A percentile compares a stretch with the other conserved stretches of the same genome.
Conservation (phyloP, 35 echinoderm and acorn worm genomes). For the Apostichopus californicus region DNA sequence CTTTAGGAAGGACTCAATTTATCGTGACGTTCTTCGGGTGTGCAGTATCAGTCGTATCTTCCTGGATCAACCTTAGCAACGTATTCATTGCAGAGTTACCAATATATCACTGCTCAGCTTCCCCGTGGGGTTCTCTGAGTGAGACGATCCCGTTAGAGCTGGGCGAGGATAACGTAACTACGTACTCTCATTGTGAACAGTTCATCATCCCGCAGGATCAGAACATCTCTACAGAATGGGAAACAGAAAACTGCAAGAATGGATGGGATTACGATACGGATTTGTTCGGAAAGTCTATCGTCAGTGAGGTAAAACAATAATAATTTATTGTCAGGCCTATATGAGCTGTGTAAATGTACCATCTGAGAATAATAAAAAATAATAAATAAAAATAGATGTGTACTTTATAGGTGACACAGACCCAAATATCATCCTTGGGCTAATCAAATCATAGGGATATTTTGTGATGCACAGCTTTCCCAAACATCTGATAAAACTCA, state of each 20-base stretch:
- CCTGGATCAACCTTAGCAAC: constrained; percentile 23
- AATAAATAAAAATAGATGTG: too few relatives aligned
- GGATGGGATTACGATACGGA: constrained; percentile 16
- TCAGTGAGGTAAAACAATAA: neutral
- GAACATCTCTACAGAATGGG: neutral
- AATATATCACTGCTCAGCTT: neutral
- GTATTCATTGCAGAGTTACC: constrained; percentile 18
- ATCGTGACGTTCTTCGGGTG: neutral
- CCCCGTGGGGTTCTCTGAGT: neutral
- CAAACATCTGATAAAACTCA: too few relatives aligned
- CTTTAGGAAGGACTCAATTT: neutral
- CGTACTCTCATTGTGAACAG: neutral
- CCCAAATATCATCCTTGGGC: too few relatives aligned
- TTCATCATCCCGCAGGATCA: neutral
- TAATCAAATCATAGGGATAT: too few relatives aligned
- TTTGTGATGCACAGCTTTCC: too few relatives aligned
- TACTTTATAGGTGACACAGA: too few relatives aligned
- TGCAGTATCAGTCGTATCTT: neutral
- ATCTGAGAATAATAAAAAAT: too few relatives aligned
- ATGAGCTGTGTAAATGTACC: too few relatives aligned
- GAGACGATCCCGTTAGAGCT: neutral
- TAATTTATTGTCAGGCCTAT: too few relatives aligned
- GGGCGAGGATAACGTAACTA: neutral
- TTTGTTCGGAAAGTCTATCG: neutral
- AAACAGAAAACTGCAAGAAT: neutral